These are phyloP conservation scores for Andrena cerasifolii DNA, from an alignment of 1,140 invertebrate species.

Conservation along the genomic window DNA sequence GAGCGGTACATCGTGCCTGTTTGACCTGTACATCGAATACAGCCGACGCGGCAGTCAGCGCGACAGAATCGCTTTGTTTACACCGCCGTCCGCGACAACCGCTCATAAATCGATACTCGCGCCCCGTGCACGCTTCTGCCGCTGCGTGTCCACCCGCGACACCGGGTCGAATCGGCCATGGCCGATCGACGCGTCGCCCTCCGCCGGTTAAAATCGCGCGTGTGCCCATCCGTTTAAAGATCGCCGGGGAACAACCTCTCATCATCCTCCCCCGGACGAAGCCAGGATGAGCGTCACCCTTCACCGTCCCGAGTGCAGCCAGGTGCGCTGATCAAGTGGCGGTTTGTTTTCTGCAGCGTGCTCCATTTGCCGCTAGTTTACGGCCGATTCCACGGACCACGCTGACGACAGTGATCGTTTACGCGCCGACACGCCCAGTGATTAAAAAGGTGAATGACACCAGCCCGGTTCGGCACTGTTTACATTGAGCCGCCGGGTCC, in stretches of 20 bases:
- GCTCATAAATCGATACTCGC: constrained; percentile 14
- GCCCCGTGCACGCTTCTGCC: not conserved
- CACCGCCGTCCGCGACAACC: constrained; percentile 14
- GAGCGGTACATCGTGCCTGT: constrained; percentile 43
- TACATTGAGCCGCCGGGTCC: not conserved
- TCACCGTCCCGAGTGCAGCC: not conserved
- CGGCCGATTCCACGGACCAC: not conserved
- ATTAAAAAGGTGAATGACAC: not conserved
- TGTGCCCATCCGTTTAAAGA: no score
- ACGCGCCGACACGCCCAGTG: not conserved
- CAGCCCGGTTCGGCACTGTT: not conserved
- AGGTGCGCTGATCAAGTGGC: not conserved
- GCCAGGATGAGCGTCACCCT: no score
- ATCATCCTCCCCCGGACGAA: no score
- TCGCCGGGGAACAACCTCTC: no score
- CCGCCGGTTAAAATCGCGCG: not conserved
- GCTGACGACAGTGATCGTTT: constrained; percentile 7
- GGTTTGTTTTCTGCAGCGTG: not conserved
- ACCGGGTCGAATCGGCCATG: no score
- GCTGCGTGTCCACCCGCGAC: not conserved
- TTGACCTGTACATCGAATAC: constrained; percentile 39
- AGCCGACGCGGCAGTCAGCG: constrained; percentile 33
- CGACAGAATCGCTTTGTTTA: constrained; percentile 51
- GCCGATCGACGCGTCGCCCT: not conserved
- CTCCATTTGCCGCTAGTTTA: constrained; percentile 13